Evolutionary conservation across 2,888 invertebrate genomes (phyloP), one percentile per base, ranked within the genome.

Genomic region (Blastobasis adustella): DNA sequence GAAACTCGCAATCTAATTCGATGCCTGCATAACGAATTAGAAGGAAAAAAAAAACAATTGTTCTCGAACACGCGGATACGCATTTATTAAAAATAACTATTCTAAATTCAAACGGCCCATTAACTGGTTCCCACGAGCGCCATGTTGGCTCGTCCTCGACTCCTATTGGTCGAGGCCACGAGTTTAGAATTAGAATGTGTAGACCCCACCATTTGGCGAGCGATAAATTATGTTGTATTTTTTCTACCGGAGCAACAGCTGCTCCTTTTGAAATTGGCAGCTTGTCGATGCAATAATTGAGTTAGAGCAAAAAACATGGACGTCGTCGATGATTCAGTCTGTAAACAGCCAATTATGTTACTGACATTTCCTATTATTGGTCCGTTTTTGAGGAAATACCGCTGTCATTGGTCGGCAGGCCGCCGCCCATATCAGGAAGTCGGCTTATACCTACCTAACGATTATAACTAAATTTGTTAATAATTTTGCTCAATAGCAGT

Each of bases 51-150:
- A 79, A 74, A 76, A 69, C 70, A 67, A 84, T 85, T 80, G 81
- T 82, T 79, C 77, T 76, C 71, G 68, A 79, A 79, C 63, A 59
- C 62, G 64, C 62, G 61, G 68, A 65, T 41, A 50, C 71, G 73
- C 74, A 77, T 78, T 78, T 81, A 79, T 77, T 82, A 85, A 87
- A 87, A 87, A 87, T 82, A 23, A 79, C 82, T 82, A 86, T 87
- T 87, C 84, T 87, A 86, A 87, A 86, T 86, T 86, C 86, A 85
- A 88, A 87, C 82, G 76, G 80, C 74, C 85, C 80, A 86, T 86
- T 82, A 88, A 85, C 84, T 82, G 85, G 85, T 87, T 87, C 87
- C 84, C 87, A 87, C 86, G 85, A 77, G 79, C 80, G 87, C 87
- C 88, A 87, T 87, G 78, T 83, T 87, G 78, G 76, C 61, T 79